Conservation (phyloP, 2,888 invertebrate species). For the Rhingia rostrata region DNA sequence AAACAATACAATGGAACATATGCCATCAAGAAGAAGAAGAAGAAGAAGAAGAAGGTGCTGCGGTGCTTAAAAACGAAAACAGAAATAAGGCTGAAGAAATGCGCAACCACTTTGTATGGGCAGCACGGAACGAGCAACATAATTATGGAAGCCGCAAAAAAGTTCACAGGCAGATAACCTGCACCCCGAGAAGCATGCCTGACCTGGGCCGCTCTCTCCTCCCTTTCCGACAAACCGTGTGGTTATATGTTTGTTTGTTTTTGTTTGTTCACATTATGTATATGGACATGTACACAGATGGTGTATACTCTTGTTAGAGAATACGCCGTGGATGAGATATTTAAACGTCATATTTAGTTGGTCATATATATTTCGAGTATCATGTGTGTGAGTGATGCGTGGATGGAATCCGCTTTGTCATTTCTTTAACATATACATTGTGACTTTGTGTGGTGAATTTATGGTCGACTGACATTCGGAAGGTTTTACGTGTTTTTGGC, state of each 20-base stretch:
- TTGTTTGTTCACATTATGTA: too few species aligned
- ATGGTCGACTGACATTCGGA: slow-evolving; percentile 20
- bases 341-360: slow-evolving; percentile 54
- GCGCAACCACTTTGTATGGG: slow-evolving; percentile 72
- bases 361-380: slow-evolving; percentile 24
- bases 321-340: slow-evolving; percentile 12
- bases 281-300: neutral
- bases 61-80: slow-evolving; percentile 50
- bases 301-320: neutral
- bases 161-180: slow-evolving; percentile 69
- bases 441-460: slow-evolving; percentile 43
- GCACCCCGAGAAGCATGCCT: slow-evolving; percentile 57
- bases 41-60: slow-evolving; percentile 10
- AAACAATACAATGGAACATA: slow-evolving; percentile 54
- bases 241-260: neutral
- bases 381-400: slow-evolving; percentile 53
- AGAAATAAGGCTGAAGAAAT: slow-evolving; percentile 52
- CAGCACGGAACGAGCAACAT: slow-evolving; percentile 66
- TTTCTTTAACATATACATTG: neutral
- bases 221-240: neutral
- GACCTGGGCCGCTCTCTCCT: slow-evolving; percentile 42
- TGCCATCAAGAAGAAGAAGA: slow-evolving; percentile 31
- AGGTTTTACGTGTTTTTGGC: neutral
- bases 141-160: slow-evolving; percentile 67
- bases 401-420: slow-evolving; percentile 56